Conservation (phyloP, 1,140 invertebrate genomes). For the Aricia agestis region DNA sequence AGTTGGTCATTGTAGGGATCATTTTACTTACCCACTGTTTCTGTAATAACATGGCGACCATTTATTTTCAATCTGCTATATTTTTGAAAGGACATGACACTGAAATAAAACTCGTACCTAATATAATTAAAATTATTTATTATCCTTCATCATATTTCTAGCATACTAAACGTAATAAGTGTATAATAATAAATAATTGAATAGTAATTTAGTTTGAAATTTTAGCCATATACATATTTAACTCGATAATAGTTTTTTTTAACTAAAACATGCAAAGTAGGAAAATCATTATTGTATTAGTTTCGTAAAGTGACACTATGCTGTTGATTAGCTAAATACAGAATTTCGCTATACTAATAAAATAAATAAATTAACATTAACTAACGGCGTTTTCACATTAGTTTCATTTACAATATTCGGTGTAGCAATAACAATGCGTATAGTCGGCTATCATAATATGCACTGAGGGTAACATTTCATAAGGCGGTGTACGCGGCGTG, state of each 20-base stretch:
- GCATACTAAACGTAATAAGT: conserved; percentile 78
- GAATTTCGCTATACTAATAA: conserved; percentile 44
- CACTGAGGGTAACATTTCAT: conserved; percentile 29
- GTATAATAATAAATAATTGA: conserved; percentile 78
- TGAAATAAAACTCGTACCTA: conserved; percentile 66
- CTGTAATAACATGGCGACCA: too few species aligned
- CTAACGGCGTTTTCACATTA: conserved; percentile 59
- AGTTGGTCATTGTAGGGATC: too few species aligned
- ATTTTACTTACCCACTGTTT: too few species aligned
- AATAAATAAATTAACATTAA: conserved; percentile 41
- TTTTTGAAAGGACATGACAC: neutral
- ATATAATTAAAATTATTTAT: conserved; percentile 79
- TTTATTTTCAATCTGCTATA: too few species aligned
- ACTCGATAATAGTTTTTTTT: conserved; percentile 62
- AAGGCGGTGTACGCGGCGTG: neutral
- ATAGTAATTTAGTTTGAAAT: conserved; percentile 75
- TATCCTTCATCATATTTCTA: conserved; percentile 78
- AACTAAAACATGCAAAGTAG: conserved; percentile 74
- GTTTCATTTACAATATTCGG: conserved; percentile 68
- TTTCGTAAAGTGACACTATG: conserved; percentile 54
- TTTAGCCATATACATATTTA: conserved; percentile 72
- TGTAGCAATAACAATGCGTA: conserved; percentile 69
- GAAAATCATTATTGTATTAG: conserved; percentile 72
- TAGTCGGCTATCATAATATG: conserved; percentile 64
- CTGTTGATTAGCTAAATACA: conserved; percentile 51